Conservation (phyloP, 2,113 vertebrate species). For the Bostrychus sinensis region DNA sequence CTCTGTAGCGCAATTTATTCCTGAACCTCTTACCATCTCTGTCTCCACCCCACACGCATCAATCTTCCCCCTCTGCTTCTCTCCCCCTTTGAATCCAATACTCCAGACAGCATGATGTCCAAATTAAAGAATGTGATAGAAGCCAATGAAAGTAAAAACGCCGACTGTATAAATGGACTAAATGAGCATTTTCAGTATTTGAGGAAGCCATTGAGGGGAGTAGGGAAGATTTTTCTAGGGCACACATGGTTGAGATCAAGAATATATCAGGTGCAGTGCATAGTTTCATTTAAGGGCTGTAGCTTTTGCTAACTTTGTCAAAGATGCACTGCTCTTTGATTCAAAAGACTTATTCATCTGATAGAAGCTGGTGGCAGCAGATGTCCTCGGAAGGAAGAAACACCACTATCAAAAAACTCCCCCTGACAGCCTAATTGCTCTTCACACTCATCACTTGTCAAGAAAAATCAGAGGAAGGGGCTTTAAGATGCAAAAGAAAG, state of each 20-base stretch:
- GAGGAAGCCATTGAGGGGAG: constrained; percentile 18
- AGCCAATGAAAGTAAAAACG: constrained; percentile 34
- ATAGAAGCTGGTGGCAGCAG: constrained; percentile 54
- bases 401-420: constrained; percentile 42
- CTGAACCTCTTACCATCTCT: constrained; percentile 39
- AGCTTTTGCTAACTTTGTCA: constrained; percentile 37
- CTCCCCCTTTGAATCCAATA: constrained; percentile 51
- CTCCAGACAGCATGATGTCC: constrained; percentile 56
- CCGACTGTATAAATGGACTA: constrained; percentile 40
- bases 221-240: background rate
- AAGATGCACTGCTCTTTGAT: constrained; percentile 32
- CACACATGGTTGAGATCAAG: background rate
- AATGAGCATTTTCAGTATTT: constrained; percentile 48
- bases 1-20: constrained; percentile 43
- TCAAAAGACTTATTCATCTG: constrained; percentile 51
- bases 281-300: constrained; percentile 15
- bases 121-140: constrained; percentile 57
- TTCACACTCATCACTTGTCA: constrained; percentile 33
- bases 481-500: constrained; percentile 50
- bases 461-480: constrained; percentile 54
- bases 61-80: constrained; percentile 23
- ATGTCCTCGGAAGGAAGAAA: constrained; percentile 69
- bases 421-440: constrained; percentile 49
- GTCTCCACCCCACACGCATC: constrained; percentile 31
- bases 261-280: constrained; percentile 40